These are phyloP conservation scores for Petromus typicus DNA, from an alignment of 2,113 vertebrate species.

Conservation along the genomic window DNA sequence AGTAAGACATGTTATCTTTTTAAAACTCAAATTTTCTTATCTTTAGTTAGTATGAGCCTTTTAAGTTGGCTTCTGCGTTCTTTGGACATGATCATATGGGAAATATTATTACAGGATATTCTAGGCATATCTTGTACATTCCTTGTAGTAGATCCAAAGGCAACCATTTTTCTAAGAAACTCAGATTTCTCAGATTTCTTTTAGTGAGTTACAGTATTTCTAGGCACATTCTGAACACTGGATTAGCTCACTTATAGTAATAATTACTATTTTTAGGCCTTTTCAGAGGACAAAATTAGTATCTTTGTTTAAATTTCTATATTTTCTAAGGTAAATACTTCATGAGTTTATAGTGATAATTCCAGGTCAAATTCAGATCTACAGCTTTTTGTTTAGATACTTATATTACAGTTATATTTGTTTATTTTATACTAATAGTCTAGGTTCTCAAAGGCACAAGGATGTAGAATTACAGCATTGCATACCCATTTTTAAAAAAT, in stretches of 20 bases:
- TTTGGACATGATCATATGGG: not conserved
- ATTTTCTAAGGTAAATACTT: not conserved
- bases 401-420: not conserved
- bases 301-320: not conserved
- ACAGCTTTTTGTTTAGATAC: not conserved
- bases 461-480: not conserved
- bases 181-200: not conserved
- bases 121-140: not conserved
- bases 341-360: conserved; percentile 21
- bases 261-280: not conserved
- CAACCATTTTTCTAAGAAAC: conserved; percentile 1
- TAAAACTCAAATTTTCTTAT: not conserved
- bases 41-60: not conserved
- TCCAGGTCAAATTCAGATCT: conserved; percentile 26
- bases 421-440: not conserved
- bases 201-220: not conserved
- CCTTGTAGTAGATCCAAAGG: not conserved
- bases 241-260: not conserved
- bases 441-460: not conserved
- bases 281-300: not conserved
- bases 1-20: not conserved
- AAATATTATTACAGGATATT: not conserved
- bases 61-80: not conserved
- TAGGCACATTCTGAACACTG: not conserved
- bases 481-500: not conserved